Evolutionary conservation across 2,888 invertebrate species (phyloP), one percentile per base, ranked within the genome.

Genomic region (Nasonia oneida): DNA sequence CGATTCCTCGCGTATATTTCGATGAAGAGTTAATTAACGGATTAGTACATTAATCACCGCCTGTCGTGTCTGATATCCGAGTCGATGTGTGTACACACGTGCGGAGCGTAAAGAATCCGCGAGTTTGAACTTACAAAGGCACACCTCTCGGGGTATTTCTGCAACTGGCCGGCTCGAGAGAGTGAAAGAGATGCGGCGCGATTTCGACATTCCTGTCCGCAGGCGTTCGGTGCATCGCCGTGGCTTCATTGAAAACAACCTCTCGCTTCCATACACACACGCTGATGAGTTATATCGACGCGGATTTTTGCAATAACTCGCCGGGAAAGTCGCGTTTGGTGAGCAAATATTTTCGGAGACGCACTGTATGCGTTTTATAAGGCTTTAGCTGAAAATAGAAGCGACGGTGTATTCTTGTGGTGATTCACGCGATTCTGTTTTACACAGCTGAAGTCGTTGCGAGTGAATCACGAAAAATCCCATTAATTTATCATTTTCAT

Each of bases 91-190:
- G 64, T 53, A 18, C 37, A 37, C 37, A 37, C 57, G 33, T 10
- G 37, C 14, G 12, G 15, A 10, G 37, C 23, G 39, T 37, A 37
- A 37, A 37, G 47, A 39, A 47, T 71, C 53, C 14, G 8, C 50
- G 47, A 61, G 57, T 23, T 61, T 53, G 47, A 76, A 82, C 75
- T 82, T 70, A 53, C 75, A 64, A 70, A 70, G 82, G 76, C 82
- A 53, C 82, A 82, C 76, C 82, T 82, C 61, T 12, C 23, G 64
- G 15, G n/a, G 1, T 47, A 50, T 70, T 33, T 47, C 47, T 79
- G 39, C 78, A 15, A 37, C 23, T 39, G 18, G 15, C 37, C 23
- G 23, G 39, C 47, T 1, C 42, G 64, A 37, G 8, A 42, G 42
- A 39, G 71, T n/a, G n/a, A 71, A 18, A 71, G 71, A 71, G 71